Evolutionary conservation across 2,888 invertebrate species (phyloP).

Genomic region (Chaetogeoica ovagalla): DNA sequence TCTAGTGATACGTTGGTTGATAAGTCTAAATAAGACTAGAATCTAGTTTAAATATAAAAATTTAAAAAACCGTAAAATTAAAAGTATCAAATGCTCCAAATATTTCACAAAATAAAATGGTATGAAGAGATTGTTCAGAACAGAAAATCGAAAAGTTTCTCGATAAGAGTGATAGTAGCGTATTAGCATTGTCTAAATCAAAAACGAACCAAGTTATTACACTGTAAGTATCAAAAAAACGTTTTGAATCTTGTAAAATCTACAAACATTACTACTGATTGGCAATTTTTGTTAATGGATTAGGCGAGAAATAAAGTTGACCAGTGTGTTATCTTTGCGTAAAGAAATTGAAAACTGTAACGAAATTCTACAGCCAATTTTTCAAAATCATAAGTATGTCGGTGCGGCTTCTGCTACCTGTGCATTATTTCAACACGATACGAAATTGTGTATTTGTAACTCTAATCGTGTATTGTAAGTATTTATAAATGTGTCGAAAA

Average conservation of each 20-base stretch:
- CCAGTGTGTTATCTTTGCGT: constrained; percentile 75
- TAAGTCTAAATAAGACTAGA: constrained; percentile 36
- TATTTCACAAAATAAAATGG: constrained; percentile 63
- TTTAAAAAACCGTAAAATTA: constrained; percentile 60
- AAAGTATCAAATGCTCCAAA: constrained; percentile 6
- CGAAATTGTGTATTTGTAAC: constrained; percentile 82
- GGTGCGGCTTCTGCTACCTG: constrained; percentile 78
- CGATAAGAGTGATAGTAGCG: constrained; percentile 39
- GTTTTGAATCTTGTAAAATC: background rate
- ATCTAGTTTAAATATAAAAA: constrained; percentile 60
- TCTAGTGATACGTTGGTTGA: constrained; percentile 21
- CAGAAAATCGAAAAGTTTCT: constrained; percentile 89
- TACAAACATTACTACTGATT: background rate
- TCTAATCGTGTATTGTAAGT: constrained; percentile 71
- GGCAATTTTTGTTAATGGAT: constrained; percentile 56
- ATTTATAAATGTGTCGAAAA: background rate
- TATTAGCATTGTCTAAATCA: constrained; percentile 21
- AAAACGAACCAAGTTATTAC: constrained; percentile 23
- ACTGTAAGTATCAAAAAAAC: constrained; percentile 1
- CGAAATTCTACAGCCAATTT: constrained; percentile 69
- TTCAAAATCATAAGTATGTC: constrained; percentile 86
- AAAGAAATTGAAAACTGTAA: constrained; percentile 74
- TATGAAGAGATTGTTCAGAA: constrained; percentile 77
- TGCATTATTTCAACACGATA: constrained; percentile 83
- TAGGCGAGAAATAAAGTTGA: constrained; percentile 72